Evolutionary conservation across 2,888 invertebrate genomes (phyloP).

Genomic region (Cryptops parisi): DNA sequence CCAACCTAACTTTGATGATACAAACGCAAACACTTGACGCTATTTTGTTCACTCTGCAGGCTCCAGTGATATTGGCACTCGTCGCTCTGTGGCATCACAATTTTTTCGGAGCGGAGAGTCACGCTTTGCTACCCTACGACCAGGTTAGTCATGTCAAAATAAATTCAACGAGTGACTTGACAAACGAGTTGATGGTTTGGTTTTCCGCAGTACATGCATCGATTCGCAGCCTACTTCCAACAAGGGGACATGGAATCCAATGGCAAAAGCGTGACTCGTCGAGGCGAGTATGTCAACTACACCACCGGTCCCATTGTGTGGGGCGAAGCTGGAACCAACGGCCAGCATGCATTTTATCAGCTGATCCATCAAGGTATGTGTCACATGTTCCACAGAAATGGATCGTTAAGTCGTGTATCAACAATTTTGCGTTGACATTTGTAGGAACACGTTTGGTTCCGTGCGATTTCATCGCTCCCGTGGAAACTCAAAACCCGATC

Average conservation of each 20-base stretch:
- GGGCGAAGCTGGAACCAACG: constrained; percentile 99
- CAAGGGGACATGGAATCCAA: constrained; percentile 99
- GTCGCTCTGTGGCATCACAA: constrained; percentile 90
- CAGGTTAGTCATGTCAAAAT: constrained; percentile 40
- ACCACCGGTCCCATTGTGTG: constrained; percentile 68
- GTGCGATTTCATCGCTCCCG: constrained; percentile 91
- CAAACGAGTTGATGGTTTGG: too few species aligned
- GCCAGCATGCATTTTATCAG: constrained; percentile 99
- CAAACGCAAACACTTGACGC: too few species aligned
- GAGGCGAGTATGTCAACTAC: constrained; percentile 32
- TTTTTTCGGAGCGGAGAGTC: constrained; percentile 89
- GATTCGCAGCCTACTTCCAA: constrained; percentile 99
- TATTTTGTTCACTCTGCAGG: constrained; percentile 42
- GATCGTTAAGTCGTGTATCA: too few species aligned
- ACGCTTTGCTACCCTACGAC: constrained; percentile 93
- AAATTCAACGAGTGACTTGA: neutral
- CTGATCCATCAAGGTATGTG: constrained; percentile 75
- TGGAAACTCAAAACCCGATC: constrained; percentile 77
- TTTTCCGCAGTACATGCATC: constrained; percentile 76
- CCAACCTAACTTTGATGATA: too few species aligned
- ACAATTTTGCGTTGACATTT: neutral
- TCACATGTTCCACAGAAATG: constrained; percentile 1
- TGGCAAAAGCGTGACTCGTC: constrained; percentile 56
- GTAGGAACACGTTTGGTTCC: constrained; percentile 65
- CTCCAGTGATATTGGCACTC: constrained; percentile 81